Evolutionary conservation across 1,140 invertebrate species (phyloP), one percentile per base, ranked within the genome.

Genomic region (Alviniconcha marisindica): DNA sequence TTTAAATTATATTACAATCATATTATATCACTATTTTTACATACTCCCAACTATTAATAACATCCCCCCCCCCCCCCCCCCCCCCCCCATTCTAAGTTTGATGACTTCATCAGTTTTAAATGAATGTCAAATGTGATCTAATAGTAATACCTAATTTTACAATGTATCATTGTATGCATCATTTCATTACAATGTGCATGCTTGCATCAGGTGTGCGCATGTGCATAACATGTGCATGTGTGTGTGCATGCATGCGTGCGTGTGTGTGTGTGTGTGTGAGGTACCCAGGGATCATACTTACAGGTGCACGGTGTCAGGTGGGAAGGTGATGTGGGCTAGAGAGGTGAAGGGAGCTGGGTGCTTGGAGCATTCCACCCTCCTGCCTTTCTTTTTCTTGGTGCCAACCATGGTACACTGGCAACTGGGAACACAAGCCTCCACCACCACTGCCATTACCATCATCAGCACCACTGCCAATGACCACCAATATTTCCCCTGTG

Each of bases 261-360:
- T 31, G 12, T 66, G 63, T 66, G 63, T 66, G 28, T 66, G n/a
- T 28, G 31, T 12, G 24, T 28, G 0, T 7, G 33, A 15, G 31
- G 63, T 28, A 66, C 24, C 24, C 4, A 12, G 63, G 31, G 0
- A 33, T 24, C n/a, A 77, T 86, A 87, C 86, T 87, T 79, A 87
- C 86, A 87, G 82, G 40, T 83, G 78, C 40, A 85, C 82, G 51
- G 86, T 87, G 69, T 87, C 86, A n/a, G 71, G 71, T 14, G 86
- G 86, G 44, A 87, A 84, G n/a, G 33, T 77, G n/a, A 84, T 74
- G 48, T 84, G 71, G 0, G 79, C 18, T 10, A 87, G 56, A 10
- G 81, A 76, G 24, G 38, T 84, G 79, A 84, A 84, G n/a, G 86
- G 86, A 10, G 83, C 38, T 7, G 80, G 48, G 33, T 84, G 86